A percentile compares a stretch with the other conserved stretches of the same genome.
These are phyloP conservation scores for Nothobranchius furzeri DNA, from an alignment of 2,113 vertebrate species.

Conservation along the genomic window DNA sequence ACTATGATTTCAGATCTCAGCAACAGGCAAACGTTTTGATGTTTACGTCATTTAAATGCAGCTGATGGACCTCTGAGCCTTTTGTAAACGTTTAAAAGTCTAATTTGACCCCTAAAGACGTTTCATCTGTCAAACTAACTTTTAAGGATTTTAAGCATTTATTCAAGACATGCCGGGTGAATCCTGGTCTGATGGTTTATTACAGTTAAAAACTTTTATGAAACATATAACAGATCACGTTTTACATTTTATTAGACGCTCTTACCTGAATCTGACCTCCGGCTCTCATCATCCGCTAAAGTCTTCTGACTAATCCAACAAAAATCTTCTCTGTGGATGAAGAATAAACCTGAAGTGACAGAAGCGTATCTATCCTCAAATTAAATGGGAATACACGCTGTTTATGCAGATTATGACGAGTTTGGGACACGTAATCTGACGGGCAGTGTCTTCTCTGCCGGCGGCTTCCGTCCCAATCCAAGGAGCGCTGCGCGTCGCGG, in stretches of 20 bases:
- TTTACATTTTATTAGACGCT: no score
- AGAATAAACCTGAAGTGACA: neutral
- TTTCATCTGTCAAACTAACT: neutral
- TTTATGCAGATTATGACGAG: constrained; percentile 19
- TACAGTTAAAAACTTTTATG: no score
- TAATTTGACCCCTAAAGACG: no score
- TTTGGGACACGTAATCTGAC: constrained; percentile 36
- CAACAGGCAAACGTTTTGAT: no score
- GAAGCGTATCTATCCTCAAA: neutral
- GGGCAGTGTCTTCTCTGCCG: constrained; percentile 25
- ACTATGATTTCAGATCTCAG: no score
- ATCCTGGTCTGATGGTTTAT: neutral
- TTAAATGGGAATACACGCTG: constrained; percentile 27
- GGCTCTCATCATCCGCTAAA: constrained; percentile 38
- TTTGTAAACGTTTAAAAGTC: no score
- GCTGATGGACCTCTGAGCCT: no score
- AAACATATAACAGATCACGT: no score
- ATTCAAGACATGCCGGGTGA: no score
- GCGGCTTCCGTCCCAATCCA: constrained; percentile 52
- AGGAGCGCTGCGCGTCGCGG: constrained; percentile 35
- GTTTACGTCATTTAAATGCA: no score
- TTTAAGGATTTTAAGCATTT: neutral
- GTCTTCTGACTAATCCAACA: constrained; percentile 28
- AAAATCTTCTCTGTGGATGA: neutral
- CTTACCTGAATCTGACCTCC: constrained; percentile 59